A percentile compares a stretch with the other conserved stretches of the same genome.
Conservation (phyloP, 2,113 vertebrate species). For the Labrus mixtus region DNA sequence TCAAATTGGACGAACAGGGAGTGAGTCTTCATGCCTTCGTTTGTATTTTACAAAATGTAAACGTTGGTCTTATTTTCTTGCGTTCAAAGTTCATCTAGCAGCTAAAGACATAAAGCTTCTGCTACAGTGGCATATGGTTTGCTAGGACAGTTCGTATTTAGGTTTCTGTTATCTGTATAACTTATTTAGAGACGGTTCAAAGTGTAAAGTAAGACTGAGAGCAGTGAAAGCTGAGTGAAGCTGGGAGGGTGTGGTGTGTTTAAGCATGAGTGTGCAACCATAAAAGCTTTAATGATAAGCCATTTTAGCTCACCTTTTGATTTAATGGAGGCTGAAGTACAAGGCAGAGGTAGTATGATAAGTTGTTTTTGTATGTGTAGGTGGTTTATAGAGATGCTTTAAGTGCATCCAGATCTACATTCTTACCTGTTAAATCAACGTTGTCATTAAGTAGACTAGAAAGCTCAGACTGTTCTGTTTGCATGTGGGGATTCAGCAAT, state of each 20-base stretch:
- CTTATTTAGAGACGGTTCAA: slow-evolving; percentile 30
- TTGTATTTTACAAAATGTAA: neutral
- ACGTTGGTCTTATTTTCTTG: no score
- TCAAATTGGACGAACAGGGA: slow-evolving; percentile 96
- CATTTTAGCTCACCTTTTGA: slow-evolving; percentile 49
- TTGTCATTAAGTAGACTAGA: slow-evolving; percentile 19
- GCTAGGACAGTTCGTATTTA: neutral
- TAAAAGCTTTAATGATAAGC: slow-evolving; percentile 60
- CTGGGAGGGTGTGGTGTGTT: slow-evolving; percentile 60
- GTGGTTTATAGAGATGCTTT: slow-evolving; percentile 19
- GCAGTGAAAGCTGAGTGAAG: slow-evolving; percentile 36
- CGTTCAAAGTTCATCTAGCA: no score
- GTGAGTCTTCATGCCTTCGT: slow-evolving; percentile 76
- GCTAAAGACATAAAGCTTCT: no score
- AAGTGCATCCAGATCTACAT: slow-evolving; percentile 13
- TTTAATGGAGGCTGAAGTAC: slow-evolving; percentile 40
- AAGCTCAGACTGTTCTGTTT: slow-evolving; percentile 8
- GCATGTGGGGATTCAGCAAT: slow-evolving; percentile 9
- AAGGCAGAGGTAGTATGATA: slow-evolving; percentile 21
- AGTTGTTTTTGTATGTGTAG: slow-evolving; percentile 44
- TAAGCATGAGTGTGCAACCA: slow-evolving; percentile 35
- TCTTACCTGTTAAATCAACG: slow-evolving; percentile 2
- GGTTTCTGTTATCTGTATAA: slow-evolving; percentile 4
- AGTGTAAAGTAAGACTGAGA: slow-evolving; percentile 24
- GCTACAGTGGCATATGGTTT: neutral